These are phyloP conservation scores for Aurelia sp. DNA, from an alignment of 30 jellyfish, hydroid and myxozoan genomes.

Conservation along the genomic window DNA sequence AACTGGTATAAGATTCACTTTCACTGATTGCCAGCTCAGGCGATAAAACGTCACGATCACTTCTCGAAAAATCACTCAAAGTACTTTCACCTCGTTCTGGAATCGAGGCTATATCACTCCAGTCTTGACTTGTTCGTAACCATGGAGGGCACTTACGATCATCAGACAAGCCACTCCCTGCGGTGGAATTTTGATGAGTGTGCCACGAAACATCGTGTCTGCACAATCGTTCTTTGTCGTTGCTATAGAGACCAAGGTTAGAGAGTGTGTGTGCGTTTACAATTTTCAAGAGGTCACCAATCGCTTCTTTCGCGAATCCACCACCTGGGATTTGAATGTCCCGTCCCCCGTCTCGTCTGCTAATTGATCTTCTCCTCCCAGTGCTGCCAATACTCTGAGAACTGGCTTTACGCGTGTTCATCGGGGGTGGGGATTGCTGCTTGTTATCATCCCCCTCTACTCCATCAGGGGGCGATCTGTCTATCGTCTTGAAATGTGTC, in stretches of 20 bases:
- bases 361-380: not conserved
- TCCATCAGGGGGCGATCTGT: conserved; percentile 82
- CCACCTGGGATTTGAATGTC: conserved; percentile 6
- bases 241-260: conserved; percentile 51
- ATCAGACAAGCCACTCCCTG: conserved; percentile 9
- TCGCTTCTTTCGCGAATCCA: conserved; percentile 68
- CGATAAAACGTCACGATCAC: not conserved
- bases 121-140: conserved; percentile 46
- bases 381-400: not conserved
- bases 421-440: conserved; percentile 2
- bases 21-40: not conserved
- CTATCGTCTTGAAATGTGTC: not conserved
- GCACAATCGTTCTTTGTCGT: conserved; percentile 24
- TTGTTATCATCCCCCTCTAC: conserved; percentile 22
- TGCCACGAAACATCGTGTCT: conserved; percentile 28
- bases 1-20: not conserved
- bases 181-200: conserved; percentile 27
- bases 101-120: not conserved
- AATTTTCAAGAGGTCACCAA: conserved; percentile 36
- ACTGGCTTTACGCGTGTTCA: not conserved
- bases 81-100: not conserved
- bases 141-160: conserved; percentile 52
- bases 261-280: conserved; percentile 67
- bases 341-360: not conserved
- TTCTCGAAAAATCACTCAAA: not conserved